A percentile compares a stretch with the other conserved stretches of the same genome.
Evolutionary conservation across 2,113 vertebrate species (phyloP).

Genomic region (Pedetes capensis): DNA sequence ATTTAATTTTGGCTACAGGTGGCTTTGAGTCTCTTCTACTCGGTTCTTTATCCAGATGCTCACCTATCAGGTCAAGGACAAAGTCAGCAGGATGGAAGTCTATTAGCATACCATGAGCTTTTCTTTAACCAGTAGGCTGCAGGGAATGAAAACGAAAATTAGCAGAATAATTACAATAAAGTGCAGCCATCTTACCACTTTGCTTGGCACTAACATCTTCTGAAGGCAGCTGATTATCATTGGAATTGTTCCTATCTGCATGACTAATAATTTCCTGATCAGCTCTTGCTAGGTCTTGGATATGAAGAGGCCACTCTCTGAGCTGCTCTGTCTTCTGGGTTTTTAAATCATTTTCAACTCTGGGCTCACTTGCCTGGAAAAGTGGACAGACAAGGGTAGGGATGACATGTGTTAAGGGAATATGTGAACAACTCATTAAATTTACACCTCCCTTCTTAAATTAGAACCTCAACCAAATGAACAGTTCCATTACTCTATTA

Average conservation of each 20-base stretch:
- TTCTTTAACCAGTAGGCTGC: not conserved
- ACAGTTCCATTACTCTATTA: not conserved
- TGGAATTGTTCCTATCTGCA: slow-evolving; percentile 16
- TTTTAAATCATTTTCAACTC: slow-evolving; percentile 45
- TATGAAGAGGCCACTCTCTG: slow-evolving; percentile 75
- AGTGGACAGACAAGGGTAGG: not conserved
- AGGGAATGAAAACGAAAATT: not conserved
- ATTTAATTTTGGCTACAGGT: slow-evolving; percentile 86
- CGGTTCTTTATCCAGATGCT: slow-evolving; percentile 34
- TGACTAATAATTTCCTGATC: not conserved
- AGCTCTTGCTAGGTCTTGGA: slow-evolving; percentile 74
- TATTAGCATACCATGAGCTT: not conserved
- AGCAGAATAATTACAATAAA: not conserved
- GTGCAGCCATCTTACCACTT: slow-evolving; percentile 61
- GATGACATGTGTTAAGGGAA: not conserved
- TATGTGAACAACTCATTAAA: not conserved
- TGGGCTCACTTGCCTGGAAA: slow-evolving; percentile 62
- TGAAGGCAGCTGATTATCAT: not conserved
- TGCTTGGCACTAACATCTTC: slow-evolving; percentile 19
- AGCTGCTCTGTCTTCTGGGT: slow-evolving; percentile 61
- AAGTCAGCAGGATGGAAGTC: not conserved
- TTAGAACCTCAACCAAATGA: not conserved
- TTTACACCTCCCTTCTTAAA: not conserved
- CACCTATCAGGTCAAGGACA: slow-evolving; percentile 70
- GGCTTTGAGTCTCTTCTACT: slow-evolving; percentile 82